A percentile compares a stretch with the other conserved stretches of the same genome.
phyloP scores from a whole-genome alignment of 2,113 vertebrate species.

The Bombycilla garrulus region DNA sequence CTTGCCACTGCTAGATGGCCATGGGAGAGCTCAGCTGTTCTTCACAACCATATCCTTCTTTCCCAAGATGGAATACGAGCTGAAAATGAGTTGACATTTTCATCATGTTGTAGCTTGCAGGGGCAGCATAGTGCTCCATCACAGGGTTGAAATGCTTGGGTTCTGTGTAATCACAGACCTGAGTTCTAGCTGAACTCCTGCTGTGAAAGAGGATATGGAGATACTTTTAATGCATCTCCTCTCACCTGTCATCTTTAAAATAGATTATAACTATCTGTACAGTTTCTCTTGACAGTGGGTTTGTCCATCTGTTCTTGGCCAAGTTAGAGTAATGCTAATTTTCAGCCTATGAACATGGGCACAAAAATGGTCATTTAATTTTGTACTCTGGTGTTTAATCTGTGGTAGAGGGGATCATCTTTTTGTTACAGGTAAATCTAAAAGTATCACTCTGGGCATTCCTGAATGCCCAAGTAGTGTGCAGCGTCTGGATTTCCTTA shows the following conservation, averaged over 20 bases:
- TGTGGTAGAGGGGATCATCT: background rate
- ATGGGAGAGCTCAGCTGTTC: background rate
- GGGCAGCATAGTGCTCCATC: background rate
- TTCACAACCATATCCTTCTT: background rate
- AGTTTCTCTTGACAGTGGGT: background rate
- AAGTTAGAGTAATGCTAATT: background rate
- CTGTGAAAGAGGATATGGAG: background rate
- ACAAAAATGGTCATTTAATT: background rate
- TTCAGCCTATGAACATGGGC: background rate
- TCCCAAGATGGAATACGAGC: background rate
- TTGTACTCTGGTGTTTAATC: background rate
- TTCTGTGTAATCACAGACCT: background rate
- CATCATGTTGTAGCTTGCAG: background rate
- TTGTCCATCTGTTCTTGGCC: background rate
- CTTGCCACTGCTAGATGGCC: background rate
- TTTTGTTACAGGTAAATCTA: background rate
- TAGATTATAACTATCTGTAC: accelerated
- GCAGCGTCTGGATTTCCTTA: background rate
- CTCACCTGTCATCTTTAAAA: background rate
- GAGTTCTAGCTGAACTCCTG: background rate
- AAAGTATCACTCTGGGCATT: background rate
- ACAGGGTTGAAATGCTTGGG: background rate
- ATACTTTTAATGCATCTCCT: background rate
- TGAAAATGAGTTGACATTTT: background rate
- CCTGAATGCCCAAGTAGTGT: background rate